Percentiles rank a stretch among this genome's conserved stretches.
Conservation (phyloP, 2,113 vertebrate genomes). For the Xiphophorus hellerii region DNA sequence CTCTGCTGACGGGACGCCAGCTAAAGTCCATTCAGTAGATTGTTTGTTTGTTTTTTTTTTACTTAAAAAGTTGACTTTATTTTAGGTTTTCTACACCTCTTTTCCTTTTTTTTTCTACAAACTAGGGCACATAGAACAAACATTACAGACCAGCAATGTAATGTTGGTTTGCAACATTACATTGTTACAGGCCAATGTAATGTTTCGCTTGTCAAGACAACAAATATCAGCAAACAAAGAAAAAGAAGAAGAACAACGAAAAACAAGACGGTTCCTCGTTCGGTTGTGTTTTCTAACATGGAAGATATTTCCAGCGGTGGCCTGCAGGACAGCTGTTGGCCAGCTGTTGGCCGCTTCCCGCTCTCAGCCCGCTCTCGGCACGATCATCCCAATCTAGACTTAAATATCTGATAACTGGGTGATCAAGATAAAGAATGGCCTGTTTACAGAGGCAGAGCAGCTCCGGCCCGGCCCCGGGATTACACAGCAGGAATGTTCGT, state of each 20-base stretch:
- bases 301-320: slow-evolving; percentile 23
- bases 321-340: slow-evolving; percentile 66
- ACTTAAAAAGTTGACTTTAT: too few relatives aligned
- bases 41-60: too few relatives aligned
- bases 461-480: slow-evolving; percentile 28
- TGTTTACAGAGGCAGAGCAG: slow-evolving; percentile 71
- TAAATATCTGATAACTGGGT: slow-evolving; percentile 73
- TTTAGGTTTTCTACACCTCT: too few relatives aligned
- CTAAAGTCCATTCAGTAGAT: slow-evolving; percentile 13
- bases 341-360: slow-evolving; percentile 62
- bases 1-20: slow-evolving; percentile 14
- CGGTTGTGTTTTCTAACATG: slow-evolving; percentile 40
- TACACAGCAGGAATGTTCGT: slow-evolving; percentile 59
- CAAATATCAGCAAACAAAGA: too few relatives aligned
- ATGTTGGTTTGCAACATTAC: too few relatives aligned
- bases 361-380: slow-evolving; percentile 39
- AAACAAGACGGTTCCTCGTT: slow-evolving; percentile 1
- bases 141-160: too few relatives aligned
- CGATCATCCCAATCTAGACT: slow-evolving; percentile 50
- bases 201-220: too few relatives aligned
- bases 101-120: too few relatives aligned
- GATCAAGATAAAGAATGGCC: slow-evolving; percentile 65
- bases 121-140: too few relatives aligned
- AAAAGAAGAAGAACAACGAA: too few relatives aligned
- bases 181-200: too few relatives aligned